Evolutionary conservation across 2,113 vertebrate genomes (phyloP), one percentile per base, ranked within the genome.

Genomic region (Ivindomyrus marchei): DNA sequence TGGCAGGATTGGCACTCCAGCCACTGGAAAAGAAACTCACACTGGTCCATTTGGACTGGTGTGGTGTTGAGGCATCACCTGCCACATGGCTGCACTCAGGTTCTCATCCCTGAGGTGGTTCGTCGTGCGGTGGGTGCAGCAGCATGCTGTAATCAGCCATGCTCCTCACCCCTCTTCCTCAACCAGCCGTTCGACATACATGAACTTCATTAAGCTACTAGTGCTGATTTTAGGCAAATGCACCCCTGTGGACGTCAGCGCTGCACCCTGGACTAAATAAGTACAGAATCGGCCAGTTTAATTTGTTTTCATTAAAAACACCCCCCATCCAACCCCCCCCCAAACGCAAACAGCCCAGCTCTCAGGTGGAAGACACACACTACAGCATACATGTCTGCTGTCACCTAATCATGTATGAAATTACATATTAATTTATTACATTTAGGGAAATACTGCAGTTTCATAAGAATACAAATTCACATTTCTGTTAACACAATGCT

Each of bases 111-210:
- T 5, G 52, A 53, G 52, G 17, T 5, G 52, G 0, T 53, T 13
- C 4, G 17, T 52, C 1, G 3, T 4, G 50, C 17, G 15, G 3
- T 52, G 50, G 13, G 0, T 0, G 1, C 0, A 0, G 50, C 13
- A 52, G 0, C 0, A 0, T 0, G 17, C 17, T 19, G 52, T 19
- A 53, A 19, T 19, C 52, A 19, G 52, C 0, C 17, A 52, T 15
- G 3, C 3, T 4, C 15, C 50, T 52, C 1, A 52, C 50, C 13
- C 3, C 50, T 52, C 50, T 52, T 36, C 66, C 9, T 27, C 27
- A 31, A 4, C n/a, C 66, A 74, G 27, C 66, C 9, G 9, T 36
- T 36, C 7, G 27, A 10, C 9, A 74, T 15, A 36, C 27, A 31
- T 74, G 27, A 36, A 10, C 27, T 74, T 74, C n/a, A 36, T 74